Conservation (phyloP, 2,888 invertebrate species). For the Latrodectus elegans region DNA sequence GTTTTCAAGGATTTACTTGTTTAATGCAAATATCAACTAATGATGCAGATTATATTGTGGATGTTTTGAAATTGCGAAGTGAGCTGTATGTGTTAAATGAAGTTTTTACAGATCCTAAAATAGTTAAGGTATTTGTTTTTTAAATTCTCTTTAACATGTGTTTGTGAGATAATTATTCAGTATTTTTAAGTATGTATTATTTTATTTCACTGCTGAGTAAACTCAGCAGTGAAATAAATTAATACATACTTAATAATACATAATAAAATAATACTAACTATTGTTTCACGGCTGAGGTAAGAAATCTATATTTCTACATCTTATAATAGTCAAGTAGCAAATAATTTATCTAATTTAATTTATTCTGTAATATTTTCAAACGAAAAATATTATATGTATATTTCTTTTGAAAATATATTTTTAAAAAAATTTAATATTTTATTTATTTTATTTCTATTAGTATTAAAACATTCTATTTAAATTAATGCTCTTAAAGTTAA, state of each 20-base stretch:
- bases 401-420: neutral
- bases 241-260: too few relatives aligned
- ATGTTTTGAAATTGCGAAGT: constrained; percentile 88
- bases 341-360: too few relatives aligned
- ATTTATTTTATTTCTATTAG: too few relatives aligned
- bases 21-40: constrained; percentile 92
- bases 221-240: too few relatives aligned
- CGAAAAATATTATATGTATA: neutral
- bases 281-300: too few relatives aligned
- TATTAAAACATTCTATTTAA: too few relatives aligned
- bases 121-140: constrained; percentile 84
- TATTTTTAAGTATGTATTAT: neutral
- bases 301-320: too few relatives aligned
- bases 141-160: neutral
- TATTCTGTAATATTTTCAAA: neutral
- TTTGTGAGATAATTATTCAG: too few relatives aligned
- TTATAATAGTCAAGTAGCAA: too few relatives aligned
- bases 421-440: neutral
- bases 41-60: constrained; percentile 89
- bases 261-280: too few relatives aligned
- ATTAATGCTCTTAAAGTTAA: too few relatives aligned
- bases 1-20: constrained; percentile 95
- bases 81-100: constrained; percentile 89
- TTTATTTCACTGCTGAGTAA: neutral
- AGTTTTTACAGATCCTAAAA: constrained; percentile 90